These are phyloP conservation scores for Melanotaenia nigrans DNA, from an alignment of 2,797 vertebrate species.

Conservation along the genomic window DNA sequence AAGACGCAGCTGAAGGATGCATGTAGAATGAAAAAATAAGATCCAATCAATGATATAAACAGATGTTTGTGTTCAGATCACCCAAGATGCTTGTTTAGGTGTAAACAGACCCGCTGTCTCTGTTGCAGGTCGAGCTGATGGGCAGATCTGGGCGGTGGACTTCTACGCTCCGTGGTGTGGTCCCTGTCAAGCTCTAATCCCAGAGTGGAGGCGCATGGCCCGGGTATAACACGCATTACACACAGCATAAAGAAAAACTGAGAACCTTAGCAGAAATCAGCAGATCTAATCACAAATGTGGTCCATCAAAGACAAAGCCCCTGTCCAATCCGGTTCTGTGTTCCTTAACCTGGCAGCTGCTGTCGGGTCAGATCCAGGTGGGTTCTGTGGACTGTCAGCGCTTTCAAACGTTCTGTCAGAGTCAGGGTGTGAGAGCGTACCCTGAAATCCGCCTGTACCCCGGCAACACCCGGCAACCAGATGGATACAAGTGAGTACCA, in stretches of 20 bases:
- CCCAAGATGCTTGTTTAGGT: too few species aligned
- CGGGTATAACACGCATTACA: slow-evolving; percentile 80
- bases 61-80: too few species aligned
- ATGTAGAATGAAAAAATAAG: too few species aligned
- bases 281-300: background rate
- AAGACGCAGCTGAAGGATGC: too few species aligned
- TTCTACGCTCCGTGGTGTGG: slow-evolving; percentile 98
- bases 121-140: slow-evolving; percentile 57
- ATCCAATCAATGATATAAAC: too few species aligned
- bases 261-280: background rate
- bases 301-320: background rate
- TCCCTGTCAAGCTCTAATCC: slow-evolving; percentile 94
- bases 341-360: slow-evolving; percentile 68
- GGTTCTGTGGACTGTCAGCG: slow-evolving; percentile 95
- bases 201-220: slow-evolving; percentile 97
- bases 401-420: slow-evolving; percentile 89
- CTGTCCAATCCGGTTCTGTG: background rate
- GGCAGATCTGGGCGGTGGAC: slow-evolving; percentile 92
- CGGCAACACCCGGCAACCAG: slow-evolving; percentile 72
- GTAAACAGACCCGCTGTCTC: too few species aligned
- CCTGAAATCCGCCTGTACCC: slow-evolving; percentile 92
- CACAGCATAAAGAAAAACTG: background rate
- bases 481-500: slow-evolving; percentile 57
- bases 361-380: slow-evolving; percentile 85
- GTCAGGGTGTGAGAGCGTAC: slow-evolving; percentile 88